Percentiles rank a stretch among this genome's conserved stretches.
Conservation (phyloP, 2,888 invertebrate genomes). For the Syritta pipiens region DNA sequence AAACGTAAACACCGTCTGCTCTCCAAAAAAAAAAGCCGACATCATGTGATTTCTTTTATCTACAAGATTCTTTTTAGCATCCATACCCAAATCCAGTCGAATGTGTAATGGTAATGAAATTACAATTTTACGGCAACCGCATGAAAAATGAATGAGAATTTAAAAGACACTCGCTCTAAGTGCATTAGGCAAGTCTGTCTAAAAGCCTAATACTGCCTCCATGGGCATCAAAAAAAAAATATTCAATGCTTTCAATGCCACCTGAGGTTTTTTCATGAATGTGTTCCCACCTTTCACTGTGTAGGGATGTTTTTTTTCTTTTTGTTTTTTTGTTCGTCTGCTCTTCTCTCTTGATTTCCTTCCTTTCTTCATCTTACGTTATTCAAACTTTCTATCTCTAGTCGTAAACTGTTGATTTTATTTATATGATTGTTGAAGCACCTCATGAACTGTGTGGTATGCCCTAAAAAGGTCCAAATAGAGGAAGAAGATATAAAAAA, state of each 20-base stretch:
- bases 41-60: constrained; percentile 6
- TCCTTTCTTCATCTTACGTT: neutral
- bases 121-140: constrained; percentile 48
- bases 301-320: too few relatives aligned
- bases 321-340: neutral
- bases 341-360: neutral
- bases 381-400: neutral
- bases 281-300: neutral
- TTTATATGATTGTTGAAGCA: constrained; percentile 47
- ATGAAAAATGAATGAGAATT: constrained; percentile 55
- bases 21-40: neutral
- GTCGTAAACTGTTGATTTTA: constrained; percentile 56
- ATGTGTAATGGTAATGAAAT: constrained; percentile 58
- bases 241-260: constrained; percentile 42
- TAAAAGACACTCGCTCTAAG: constrained; percentile 45
- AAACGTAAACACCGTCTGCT: constrained; percentile 11
- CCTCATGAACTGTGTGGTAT: neutral
- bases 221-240: constrained; percentile 40
- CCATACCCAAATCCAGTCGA: constrained; percentile 20
- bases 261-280: constrained; percentile 36
- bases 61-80: neutral
- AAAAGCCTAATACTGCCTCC: constrained; percentile 40
- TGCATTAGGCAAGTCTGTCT: constrained; percentile 36
- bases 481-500: neutral
- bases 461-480: neutral